Conservation (phyloP, 2,888 invertebrate species). For the Zygaena filipendulae region DNA sequence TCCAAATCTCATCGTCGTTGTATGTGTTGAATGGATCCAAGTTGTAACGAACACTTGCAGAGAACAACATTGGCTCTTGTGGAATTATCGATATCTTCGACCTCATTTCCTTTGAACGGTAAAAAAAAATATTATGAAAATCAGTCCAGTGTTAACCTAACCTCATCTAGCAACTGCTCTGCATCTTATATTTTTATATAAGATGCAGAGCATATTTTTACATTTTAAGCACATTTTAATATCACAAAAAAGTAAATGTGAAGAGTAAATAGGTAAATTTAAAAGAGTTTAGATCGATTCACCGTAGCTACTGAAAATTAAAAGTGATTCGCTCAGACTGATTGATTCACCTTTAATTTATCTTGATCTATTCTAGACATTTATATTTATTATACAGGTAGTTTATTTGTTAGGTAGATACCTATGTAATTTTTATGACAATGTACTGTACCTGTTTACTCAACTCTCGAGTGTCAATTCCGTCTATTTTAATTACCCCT, state of each 20-base stretch:
- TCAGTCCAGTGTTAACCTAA: too few species aligned
- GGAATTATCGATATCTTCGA: conserved; percentile 79
- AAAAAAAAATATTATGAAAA: conserved; percentile 3
- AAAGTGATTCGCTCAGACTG: too few species aligned
- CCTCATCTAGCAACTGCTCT: background rate
- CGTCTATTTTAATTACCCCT: conserved; percentile 80
- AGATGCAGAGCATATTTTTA: too few species aligned
- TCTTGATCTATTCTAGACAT: too few species aligned
- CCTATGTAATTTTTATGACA: too few species aligned
- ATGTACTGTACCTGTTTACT: conserved; percentile 72
- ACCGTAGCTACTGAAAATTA: too few species aligned
- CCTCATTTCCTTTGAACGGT: conserved; percentile 57
- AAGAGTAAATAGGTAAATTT: background rate
- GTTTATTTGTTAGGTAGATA: too few species aligned
- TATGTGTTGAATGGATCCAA: conserved; percentile 76
- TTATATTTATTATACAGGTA: too few species aligned
- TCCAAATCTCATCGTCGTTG: conserved; percentile 73
- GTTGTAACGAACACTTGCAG: conserved; percentile 75
- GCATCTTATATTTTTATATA: background rate
- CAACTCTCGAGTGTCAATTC: conserved; percentile 68
- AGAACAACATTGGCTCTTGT: conserved; percentile 75
- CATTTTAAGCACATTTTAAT: too few species aligned
- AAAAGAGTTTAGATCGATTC: too few species aligned
- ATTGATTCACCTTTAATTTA: too few species aligned
- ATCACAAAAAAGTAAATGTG: too few species aligned